Evolutionary conservation across 2,888 invertebrate genomes (phyloP), one percentile per base, ranked within the genome.

Genomic region (Priocnemis perturbator): DNA sequence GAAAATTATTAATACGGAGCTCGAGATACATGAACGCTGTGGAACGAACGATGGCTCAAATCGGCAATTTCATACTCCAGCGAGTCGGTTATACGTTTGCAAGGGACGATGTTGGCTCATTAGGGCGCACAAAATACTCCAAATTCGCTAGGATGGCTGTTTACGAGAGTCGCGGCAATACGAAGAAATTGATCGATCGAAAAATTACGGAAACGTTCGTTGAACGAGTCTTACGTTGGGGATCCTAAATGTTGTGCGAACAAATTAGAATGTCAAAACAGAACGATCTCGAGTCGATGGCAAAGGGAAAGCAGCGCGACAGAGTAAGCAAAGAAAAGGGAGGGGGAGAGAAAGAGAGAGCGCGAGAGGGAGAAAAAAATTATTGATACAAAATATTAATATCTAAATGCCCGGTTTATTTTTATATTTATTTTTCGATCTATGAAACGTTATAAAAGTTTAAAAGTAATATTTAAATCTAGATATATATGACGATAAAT

Each of bases 371-470:
- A n/a, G 17, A 50, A 79, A 66, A 83, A 85, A 85, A 83, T 85
- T 88, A 88, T 87, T 84, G 84, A 89, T 88, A 88, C 87, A 89
- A 89, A 89, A 89, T 88, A 89, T 88, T 88, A 88, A 88, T 88
- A 89, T 86, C 87, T 88, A 89, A 89, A 89, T 88, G 85, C 89
- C 89, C 89, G 88, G 89, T 88, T 89, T 89, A 89, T 89, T 89
- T 89, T 89, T 89, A 89, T 89, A 89, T 89, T 89, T 89, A 89
- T 89, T 88, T 89, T 89, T 86, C 86, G 85, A 86, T 86, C 86
- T 86, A 86, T 86, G 86, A 86, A 86, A 88, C 88, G 88, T 89
- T 89, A 88, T 87, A 89, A 88, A 89, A 89, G 88, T 89, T 88
- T 88, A 89, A 89, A 88, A 87, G 85, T 88, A 88, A 73, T 76